Base-by-base conservation (phyloP, 2,113 vertebrate species). In the Hemiscyllium ocellatum region DNA sequence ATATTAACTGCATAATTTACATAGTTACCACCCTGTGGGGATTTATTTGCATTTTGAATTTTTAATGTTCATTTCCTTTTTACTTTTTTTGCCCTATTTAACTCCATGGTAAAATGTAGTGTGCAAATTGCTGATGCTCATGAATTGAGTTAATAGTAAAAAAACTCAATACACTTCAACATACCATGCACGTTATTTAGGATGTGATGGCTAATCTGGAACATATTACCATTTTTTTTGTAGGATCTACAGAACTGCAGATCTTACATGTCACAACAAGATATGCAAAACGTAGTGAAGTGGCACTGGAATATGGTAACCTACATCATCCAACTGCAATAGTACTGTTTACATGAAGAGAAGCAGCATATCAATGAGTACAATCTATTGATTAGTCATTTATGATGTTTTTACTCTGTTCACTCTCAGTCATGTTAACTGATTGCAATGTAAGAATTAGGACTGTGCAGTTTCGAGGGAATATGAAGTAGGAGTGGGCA, bases 11-110 rank as follows among this genome's bases (percentile, higher is more conserved):
- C 33, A 20, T 66, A 22, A 91, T 91, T 66, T 91, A 17, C 61
- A 66, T 91, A 37, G 24, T 66, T 66, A 91, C 66, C 33, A 66
- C 33, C 89, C 29, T 20, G 19, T 66, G 65, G 61, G 56, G 61
- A 66, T 66, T 65, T 91, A 91, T 91, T 91, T 91, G 89, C 56
- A 66, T 91, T 90, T 65, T 66, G 65, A 91, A 91, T 91, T 17
- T 66, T 37, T 66, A 66, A 65, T 91, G 61, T n/a, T 37, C 85
- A 87, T 87, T 91, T 66, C 37, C 1, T 20, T 42, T 20, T 26
- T 1, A 83, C 33, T 83, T 22, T 91, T 65, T 37, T 66, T 66
- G 65, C 61, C 66, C 29, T 65, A 13, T 13, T 65, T 90, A 90
- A 3, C 61, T 90, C 56, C 17, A 56, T 6, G 56, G 7, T 37